Evolutionary conservation across 2,797 vertebrate genomes (phyloP), one percentile per base, ranked within the genome.

Genomic region (Macrochelys suwanniensis): DNA sequence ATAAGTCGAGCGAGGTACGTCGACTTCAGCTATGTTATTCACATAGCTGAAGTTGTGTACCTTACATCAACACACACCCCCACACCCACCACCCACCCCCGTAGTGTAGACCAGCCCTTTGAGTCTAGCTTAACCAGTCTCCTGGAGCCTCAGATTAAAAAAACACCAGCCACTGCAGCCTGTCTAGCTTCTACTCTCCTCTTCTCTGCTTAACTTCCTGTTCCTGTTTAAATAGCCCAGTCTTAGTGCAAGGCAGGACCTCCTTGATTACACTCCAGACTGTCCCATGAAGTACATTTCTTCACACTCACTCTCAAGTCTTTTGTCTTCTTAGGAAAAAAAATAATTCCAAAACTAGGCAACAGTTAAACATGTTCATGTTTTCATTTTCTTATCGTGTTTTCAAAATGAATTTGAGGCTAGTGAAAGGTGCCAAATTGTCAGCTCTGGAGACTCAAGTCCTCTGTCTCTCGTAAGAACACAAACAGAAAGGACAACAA

Each of bases 321-420:
- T 57, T 87, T 84, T 65, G 26, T 47, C 6, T 79, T 49, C 74
- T 82, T 87, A 42, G 13, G 11, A 21, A 84, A 61, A 54, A 47
- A 7, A 84, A 53, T 1, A 80, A 15, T 37, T 80, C 59, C 57
- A 89, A 89, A 91, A 11, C 28, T 82, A 88, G 78, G 45, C 21
- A 82, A 88, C 49, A 92, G 47, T 56, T 85, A 91, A 88, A 54
- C 12, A 33, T 25, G 9, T 31, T 6, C n/a, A 8, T 57, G 53
- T 78, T 97, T 84, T 85, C 80, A 84, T 85, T 92, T 95, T 65
- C 56, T 45, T 92, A 93, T 71, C 6, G 2, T n/a, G 45, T 37
- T 59, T 59, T 65, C 47, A 56, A 25, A 78, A 31, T 68, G 77
- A 53, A 83, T n/a, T 33, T 28, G 85, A 19, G 47, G 19, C 51